phyloP scores from a whole-genome alignment of 2,113 vertebrate genomes.

The Neotragus pygmaeus region DNA sequence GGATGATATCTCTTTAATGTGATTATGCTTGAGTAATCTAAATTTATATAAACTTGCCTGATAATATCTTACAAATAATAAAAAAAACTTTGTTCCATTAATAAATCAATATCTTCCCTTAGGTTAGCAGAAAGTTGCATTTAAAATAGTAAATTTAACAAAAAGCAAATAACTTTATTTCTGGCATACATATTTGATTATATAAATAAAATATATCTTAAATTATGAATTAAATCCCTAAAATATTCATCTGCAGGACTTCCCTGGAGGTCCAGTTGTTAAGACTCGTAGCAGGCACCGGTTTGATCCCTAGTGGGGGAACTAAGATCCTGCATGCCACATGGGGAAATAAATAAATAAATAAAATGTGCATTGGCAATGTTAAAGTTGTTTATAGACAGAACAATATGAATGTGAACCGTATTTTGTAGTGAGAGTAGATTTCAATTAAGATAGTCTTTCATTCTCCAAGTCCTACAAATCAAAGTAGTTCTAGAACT shows the following conservation, averaged over 20 bases:
- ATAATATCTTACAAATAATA: not conserved
- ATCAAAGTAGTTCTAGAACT: not conserved
- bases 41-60: slow-evolving; percentile 32
- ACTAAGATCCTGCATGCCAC: not conserved
- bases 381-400: not conserved
- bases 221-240: not conserved
- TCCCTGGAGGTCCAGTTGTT: not conserved
- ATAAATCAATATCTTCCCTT: not conserved
- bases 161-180: not conserved
- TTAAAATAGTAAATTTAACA: slow-evolving; percentile 1
- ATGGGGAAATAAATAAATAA: not conserved
- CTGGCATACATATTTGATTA: not conserved
- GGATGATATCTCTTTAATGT: slow-evolving; percentile 18
- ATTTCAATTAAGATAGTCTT: not conserved
- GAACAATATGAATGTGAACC: not conserved
- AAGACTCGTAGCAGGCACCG: not conserved
- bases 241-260: not conserved
- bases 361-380: not conserved
- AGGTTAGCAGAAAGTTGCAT: not conserved
- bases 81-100: slow-evolving; percentile 6
- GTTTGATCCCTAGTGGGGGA: not conserved
- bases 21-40: slow-evolving; percentile 34
- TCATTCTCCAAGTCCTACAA: not conserved
- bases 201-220: not conserved
- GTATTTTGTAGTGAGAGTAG: not conserved